Base-by-base conservation (phyloP, 2,888 invertebrate genomes). In the Drosophila anceps region DNA sequence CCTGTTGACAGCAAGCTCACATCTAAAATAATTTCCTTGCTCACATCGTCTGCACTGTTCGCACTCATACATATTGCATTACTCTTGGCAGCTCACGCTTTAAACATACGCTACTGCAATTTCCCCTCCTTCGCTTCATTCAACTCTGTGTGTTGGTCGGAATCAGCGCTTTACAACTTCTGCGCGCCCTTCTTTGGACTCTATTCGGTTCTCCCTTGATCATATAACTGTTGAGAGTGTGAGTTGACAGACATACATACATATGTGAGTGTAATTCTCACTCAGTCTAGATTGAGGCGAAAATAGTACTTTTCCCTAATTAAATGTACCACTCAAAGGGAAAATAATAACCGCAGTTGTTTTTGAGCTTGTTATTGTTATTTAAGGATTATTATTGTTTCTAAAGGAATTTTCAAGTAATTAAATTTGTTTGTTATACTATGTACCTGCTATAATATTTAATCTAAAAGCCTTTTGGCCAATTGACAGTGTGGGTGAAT, bases 401-500 rank as follows among this genome's bases (percentile, higher is more conserved):
- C 6, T 24, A 5, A 2, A 1, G 7, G 24, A 15, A 1, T 24
- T 24, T 24, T 48, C n/a, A 29, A 29, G 29, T n/a, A n/a, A 29
- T 48, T 48, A n/a, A 48, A 27, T 15, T 46, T 4, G 15, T 46
- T 46, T 46, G 4, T 10, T 48, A 1, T 29, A 27, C 15, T 10
- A n/a, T 33, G 50, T 50, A 1, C 1, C 13, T 29, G 20, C 39
- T 20, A 24, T 18, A 57, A 59, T 43, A 39, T 62, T 54, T 7
- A 69, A 58, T 50, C 18, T 13, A 27, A 33, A 37, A 51, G 24
- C 31, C 35, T 18, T 37, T 33, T 27, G 44, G 33, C 18, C 37
- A 50, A 27, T 62, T 48, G 53, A 58, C 48, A 53, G 31, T 31
- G n/a, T n/a, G 31, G 51, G 1, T 15, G 43, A 66, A 61, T 50